Base-by-base conservation (phyloP, 1,140 invertebrate genomes). In the Uloborus diversus region DNA sequence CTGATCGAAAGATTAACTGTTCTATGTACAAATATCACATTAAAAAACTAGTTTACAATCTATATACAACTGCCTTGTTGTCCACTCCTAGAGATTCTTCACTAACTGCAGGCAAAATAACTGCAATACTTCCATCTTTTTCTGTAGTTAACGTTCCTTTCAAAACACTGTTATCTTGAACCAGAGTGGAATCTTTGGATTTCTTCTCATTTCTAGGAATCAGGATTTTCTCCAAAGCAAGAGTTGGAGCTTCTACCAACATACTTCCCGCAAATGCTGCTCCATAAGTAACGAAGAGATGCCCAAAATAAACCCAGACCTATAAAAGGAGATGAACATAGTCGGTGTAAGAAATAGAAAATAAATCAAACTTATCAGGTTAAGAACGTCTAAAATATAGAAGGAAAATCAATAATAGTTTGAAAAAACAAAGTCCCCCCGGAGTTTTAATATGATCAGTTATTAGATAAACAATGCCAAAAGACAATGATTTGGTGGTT, bases 181-280 rank as follows among this genome's bases (percentile, higher is more conserved):
- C n/a, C n/a, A 5, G 7, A 23, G 49, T 4, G 13, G 28, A 7
- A 28, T 53, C 32, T n/a, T 68, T 23, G 0, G 5, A 0, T 17
- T 61, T 51, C 37, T 62, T 71, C 4, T 61, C 33, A 4, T 28
- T 27, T 35, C 37, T 62, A 14, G 25, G 57, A 23, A 83, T 61
- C 17, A 83, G 25, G 3, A 83, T 62, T 42, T 83, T 83, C 33
- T 83, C 82, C 13, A 83, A 51, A 1, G 57, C 25, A 30, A 83
- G 32, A 17, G 82, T 73, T 37, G 82, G 81, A 20, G 82, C 53
- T 59, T 83, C 82, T 17, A 83, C 17, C 2, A 69, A 33, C 51
- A 81, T 62, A 3, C 47, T 71, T 14, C 61, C 76, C 23, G 64
- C 75, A 49, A 82, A 82, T 3, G 81, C 82, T 27, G 71, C 28